Base-by-base conservation (phyloP, 2,888 invertebrate species). In the Coelogynopora nodosa region DNA sequence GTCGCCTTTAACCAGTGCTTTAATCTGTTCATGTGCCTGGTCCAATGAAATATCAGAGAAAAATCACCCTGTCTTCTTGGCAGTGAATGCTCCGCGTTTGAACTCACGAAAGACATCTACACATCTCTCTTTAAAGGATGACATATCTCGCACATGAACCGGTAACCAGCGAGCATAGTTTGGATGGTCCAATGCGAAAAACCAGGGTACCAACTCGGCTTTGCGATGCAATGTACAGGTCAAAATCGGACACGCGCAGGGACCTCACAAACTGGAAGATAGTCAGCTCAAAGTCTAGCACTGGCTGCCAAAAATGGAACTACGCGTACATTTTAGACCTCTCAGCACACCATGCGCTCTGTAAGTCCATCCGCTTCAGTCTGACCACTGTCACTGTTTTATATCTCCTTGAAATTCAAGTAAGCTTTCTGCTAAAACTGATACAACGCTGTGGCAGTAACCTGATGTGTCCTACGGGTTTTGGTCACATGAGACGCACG, bases 1-100 rank as follows among this genome's bases (percentile, higher is more conserved):
- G 49, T 88, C 88, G n/a, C 87, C 80, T 31, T 88, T 88, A 27
- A 87, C 80, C 13, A n/a, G 49, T 10, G 87, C 88, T 87, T 88
- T 88, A 30, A 83, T 82, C 31, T 88, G 88, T 31, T 88, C 88
- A 87, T 88, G 88, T 10, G 88, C 88, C 31, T 88, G 88, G 30
- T 88, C 88, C 10, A 88, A 74, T 0, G 88, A 86, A n/a, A 88
- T 86, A 0, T 85, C 83, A 49, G 86, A 88, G 82, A 87, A 87
- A 18, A 18, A n/a, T 23, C 67, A n/a, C 2, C n/a, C 28, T 31
- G 84, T 87, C 49, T 87, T 87, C 67, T 85, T 29, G 23, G 87
- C 87, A 23, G 85, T 85, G 82, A 87, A 87, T 23, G 23, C 30
- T 0, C 88, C 87, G 13, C 30, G 0, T 0, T 30, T 30, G 29